Evolutionary conservation across 2,797 vertebrate genomes (phyloP).

Genomic region (Spondyliosoma cantharus): DNA sequence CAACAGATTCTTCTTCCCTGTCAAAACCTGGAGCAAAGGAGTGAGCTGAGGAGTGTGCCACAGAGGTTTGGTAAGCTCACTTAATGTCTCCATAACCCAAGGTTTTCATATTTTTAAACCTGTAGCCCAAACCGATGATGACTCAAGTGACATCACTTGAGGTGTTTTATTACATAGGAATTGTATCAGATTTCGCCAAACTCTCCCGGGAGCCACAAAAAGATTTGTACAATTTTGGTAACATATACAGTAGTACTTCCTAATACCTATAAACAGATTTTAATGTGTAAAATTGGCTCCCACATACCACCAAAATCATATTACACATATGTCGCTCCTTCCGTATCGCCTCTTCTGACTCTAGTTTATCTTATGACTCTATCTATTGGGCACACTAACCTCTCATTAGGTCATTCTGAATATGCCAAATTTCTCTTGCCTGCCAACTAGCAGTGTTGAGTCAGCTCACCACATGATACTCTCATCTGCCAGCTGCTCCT

Average conservation of each 20-base stretch:
- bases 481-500: slow-evolving; percentile 20
- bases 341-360: background rate
- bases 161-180: background rate
- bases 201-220: background rate
- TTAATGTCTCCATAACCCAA: no score
- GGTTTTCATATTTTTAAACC: no score
- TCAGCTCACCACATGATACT: slow-evolving; percentile 16
- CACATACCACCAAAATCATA: background rate
- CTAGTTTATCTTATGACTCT: background rate
- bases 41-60: no score
- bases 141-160: background rate
- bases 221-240: background rate
- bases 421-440: slow-evolving; percentile 10
- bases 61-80: no score
- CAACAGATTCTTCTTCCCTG: background rate
- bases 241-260: background rate
- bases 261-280: background rate
- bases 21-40: background rate
- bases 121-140: no score
- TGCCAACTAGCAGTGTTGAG: slow-evolving; percentile 11
- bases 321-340: background rate
- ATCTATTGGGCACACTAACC: background rate
- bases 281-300: background rate
- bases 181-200: background rate
- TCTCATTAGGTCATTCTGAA: background rate